Evolutionary conservation across 2,113 vertebrate species (phyloP), one percentile per base, ranked within the genome.

Genomic region (Ctenomys sociabilis): DNA sequence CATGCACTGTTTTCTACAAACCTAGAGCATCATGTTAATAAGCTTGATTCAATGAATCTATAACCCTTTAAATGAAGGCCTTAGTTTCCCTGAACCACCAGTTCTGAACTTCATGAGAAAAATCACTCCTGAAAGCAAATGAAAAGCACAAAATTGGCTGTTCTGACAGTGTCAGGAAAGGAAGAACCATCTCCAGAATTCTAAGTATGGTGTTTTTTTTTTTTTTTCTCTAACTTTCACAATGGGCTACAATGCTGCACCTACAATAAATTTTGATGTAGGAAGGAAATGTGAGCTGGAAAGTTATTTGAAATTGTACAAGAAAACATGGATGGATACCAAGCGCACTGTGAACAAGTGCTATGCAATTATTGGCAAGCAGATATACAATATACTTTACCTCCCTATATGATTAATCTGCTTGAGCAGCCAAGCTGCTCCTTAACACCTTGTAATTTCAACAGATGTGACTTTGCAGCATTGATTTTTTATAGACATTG

Each of bases 181-280:
- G 17, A 90, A n/a, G 7, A 61, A 1, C 10, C 43, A 5, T 66
- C 11, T 91, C 37, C 59, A 37, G 64, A 86, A 78, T 91, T 78
- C 32, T 83, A 82, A 85, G 63, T 61, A 13, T 7, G 54, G 12
- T 54, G 12, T 57, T 11, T 21, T 93, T 22, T 35, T 35, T 24
- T 72, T 54, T 83, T 21, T 11, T 86, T 84, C 95, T 64, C 21
- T 64, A 87, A 86, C 37, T 87, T 95, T 83, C 40, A 63, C 9
- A 83, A 24, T 22, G 7, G 30, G 6, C 7, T 93, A 75, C 73
- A 73, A 66, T 87, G 43, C 5, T 82, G 57, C 1, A 30, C 26
- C 22, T 84, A 95, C 16, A 88, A 66, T 95, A 96, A 73, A 88
- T 68, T 85, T 89, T 94, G 70, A 63, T 93, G 57, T 90, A 30